phyloP scores from a whole-genome alignment of 2,888 invertebrate species.

The Anoplius nigerrimus region DNA sequence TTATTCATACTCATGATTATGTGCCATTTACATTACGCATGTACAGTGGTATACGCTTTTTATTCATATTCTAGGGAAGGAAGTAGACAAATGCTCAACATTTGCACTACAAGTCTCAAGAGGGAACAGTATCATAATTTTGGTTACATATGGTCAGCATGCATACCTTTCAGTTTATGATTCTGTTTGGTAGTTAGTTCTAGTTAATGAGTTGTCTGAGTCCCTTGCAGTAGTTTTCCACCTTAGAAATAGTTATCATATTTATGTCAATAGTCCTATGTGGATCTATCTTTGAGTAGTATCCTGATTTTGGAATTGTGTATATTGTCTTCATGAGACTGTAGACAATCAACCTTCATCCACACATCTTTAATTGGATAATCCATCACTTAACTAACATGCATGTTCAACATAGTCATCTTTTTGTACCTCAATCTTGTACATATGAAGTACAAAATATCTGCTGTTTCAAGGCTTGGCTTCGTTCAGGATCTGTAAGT shows the following conservation, averaged over 20 bases:
- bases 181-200: conserved; percentile 21
- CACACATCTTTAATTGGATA: background rate
- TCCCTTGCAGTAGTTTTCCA: conserved; percentile 6
- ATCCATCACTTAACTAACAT: too few relatives aligned
- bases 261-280: background rate
- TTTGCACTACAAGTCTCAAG: conserved; percentile 64
- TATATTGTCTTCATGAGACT: background rate
- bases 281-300: background rate
- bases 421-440: too few relatives aligned
- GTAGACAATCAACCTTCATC: background rate
- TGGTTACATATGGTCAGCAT: conserved; percentile 70
- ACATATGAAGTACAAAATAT: too few relatives aligned
- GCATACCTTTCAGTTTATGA: conserved; percentile 55
- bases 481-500: too few relatives aligned
- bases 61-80: conserved; percentile 72
- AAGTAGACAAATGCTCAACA: conserved; percentile 68
- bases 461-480: too few relatives aligned
- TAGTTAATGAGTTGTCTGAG: conserved; percentile 8
- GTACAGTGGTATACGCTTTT: conserved; percentile 61
- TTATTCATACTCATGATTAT: conserved; percentile 4
- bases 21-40: conserved; percentile 54
- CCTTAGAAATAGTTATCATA: background rate
- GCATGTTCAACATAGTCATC: too few relatives aligned
- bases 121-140: conserved; percentile 63
- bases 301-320: background rate